These are phyloP conservation scores for Martes flavigula DNA, from an alignment of 2,797 vertebrate species.

Conservation along the genomic window DNA sequence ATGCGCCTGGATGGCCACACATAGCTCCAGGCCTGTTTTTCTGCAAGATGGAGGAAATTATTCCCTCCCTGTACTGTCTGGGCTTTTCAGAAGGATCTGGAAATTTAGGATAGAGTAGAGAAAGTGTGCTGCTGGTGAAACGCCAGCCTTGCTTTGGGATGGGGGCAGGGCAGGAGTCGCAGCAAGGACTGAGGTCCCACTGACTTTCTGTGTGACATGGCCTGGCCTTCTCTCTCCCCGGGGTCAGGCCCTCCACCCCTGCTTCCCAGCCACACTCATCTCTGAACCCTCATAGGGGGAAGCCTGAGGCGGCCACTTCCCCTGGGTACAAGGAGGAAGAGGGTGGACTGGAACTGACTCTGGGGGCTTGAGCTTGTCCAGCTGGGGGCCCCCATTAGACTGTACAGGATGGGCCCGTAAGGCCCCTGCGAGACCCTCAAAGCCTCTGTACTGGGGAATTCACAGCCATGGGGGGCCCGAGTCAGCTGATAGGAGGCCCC, in stretches of 20 bases:
- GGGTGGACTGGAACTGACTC: not conserved
- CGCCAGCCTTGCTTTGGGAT: not conserved
- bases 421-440: not conserved
- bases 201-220: not conserved
- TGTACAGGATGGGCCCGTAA: not conserved
- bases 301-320: not conserved
- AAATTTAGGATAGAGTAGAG: too few relatives aligned
- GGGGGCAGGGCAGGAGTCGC: rapidly evolving
- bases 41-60: not conserved
- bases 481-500: not conserved
- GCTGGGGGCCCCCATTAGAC: not conserved
- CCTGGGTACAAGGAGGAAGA: not conserved
- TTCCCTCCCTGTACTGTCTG: too few relatives aligned
- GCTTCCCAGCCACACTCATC: not conserved
- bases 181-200: not conserved
- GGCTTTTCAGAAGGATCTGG: not conserved
- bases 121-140: not conserved
- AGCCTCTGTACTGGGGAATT: not conserved
- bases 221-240: not conserved
- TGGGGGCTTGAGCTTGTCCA: not conserved
- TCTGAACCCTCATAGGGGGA: not conserved
- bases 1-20: rapidly evolving
- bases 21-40: not conserved
- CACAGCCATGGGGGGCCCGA: not conserved
- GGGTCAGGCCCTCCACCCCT: not conserved